Evolutionary conservation across 2,888 invertebrate species (phyloP).

Genomic region (Apamea anceps): DNA sequence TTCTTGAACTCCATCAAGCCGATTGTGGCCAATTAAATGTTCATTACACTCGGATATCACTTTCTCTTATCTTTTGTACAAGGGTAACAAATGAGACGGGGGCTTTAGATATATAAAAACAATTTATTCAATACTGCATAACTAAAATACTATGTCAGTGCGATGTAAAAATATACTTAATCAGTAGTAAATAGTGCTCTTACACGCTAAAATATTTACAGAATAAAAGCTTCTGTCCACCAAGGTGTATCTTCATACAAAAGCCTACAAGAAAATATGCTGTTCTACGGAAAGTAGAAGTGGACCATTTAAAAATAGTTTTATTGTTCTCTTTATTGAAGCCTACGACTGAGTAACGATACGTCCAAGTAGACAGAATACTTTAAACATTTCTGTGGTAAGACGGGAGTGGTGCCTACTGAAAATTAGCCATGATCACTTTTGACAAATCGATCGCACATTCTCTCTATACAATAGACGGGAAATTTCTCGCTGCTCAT

Average conservation of each 20-base stretch:
- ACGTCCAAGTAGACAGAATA: constrained; percentile 61
- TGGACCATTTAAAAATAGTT: constrained; percentile 53
- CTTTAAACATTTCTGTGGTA: constrained; percentile 42
- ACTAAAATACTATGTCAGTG: constrained; percentile 80
- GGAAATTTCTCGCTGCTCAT: constrained; percentile 54
- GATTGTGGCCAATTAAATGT: constrained; percentile 63
- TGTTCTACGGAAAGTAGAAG: constrained; percentile 30
- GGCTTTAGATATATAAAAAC: constrained; percentile 72
- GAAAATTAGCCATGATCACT: constrained; percentile 56
- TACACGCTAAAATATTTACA: constrained; percentile 67
- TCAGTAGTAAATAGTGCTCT: constrained; percentile 72
- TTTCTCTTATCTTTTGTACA: constrained; percentile 57
- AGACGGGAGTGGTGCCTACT: constrained; percentile 28
- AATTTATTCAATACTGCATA: constrained; percentile 80
- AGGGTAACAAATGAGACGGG: constrained; percentile 66
- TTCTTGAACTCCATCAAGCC: constrained; percentile 62
- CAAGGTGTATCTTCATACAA: constrained; percentile 51
- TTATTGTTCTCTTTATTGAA: constrained; percentile 48
- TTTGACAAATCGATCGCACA: constrained; percentile 64
- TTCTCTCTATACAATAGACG: constrained; percentile 57
- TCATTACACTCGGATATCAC: constrained; percentile 63
- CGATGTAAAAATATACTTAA: constrained; percentile 76
- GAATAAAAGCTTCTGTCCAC: constrained; percentile 58
- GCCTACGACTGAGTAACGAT: constrained; percentile 30
- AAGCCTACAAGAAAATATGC: constrained; percentile 33